Conservation (phyloP, 2,113 vertebrate genomes). For the Nettapus auritus region DNA sequence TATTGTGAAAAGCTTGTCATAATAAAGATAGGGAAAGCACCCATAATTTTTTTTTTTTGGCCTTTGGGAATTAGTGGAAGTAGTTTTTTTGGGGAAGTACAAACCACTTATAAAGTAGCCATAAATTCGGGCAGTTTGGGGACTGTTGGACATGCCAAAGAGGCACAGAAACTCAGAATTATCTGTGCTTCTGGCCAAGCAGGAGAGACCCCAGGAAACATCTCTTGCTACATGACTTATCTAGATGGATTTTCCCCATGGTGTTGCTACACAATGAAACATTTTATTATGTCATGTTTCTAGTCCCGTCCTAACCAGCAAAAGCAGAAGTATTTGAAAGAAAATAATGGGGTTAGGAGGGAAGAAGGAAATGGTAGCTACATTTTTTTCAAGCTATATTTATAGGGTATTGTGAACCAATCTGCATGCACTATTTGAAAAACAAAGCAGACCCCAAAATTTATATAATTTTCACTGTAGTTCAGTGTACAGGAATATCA, state of each 20-base stretch:
- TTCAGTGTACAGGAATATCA: neutral
- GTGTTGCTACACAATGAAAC: neutral
- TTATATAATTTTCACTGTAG: neutral
- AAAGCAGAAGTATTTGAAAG: slow-evolving; percentile 43
- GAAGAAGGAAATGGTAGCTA: neutral
- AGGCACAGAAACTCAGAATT: neutral
- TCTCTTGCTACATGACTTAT: neutral
- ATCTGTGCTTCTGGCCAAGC: neutral
- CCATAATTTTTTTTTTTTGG: neutral
- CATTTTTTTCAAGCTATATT: neutral
- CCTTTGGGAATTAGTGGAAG: neutral
- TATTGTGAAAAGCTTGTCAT: neutral
- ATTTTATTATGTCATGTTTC: slow-evolving; percentile 10
- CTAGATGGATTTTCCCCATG: neutral
- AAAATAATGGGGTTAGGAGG: neutral
- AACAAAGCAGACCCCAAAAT: neutral
- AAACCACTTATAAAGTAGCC: neutral
- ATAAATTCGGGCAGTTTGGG: neutral
- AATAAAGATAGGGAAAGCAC: neutral
- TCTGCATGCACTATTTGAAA: neutral
- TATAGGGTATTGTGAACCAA: neutral
- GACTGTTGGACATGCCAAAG: neutral
- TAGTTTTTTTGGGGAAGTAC: neutral
- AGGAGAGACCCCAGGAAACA: neutral
- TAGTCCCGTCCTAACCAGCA: neutral